Conservation (phyloP, 2,888 invertebrate genomes). For the Agrochola macilenta region DNA sequence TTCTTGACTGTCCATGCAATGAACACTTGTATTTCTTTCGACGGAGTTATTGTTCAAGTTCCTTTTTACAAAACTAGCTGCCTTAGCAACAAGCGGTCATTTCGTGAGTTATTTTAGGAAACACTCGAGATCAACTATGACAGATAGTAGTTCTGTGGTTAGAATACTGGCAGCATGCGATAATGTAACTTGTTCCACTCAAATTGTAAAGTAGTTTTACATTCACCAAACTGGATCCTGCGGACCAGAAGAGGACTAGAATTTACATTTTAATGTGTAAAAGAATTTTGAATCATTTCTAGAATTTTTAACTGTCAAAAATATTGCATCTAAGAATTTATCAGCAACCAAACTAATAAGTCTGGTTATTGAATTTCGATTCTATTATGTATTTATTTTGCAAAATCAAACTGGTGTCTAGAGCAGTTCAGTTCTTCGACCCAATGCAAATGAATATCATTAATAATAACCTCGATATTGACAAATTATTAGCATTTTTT, state of each 20-base stretch:
- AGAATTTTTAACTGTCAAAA: neutral
- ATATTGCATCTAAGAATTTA: neutral
- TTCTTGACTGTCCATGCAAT: neutral
- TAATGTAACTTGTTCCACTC: slow-evolving; percentile 41
- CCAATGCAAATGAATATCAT: neutral
- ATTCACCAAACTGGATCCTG: slow-evolving; percentile 41
- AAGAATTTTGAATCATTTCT: neutral
- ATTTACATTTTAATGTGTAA: slow-evolving; percentile 5
- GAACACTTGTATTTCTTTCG: neutral
- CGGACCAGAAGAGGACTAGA: neutral
- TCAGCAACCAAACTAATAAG: neutral
- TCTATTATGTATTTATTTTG: neutral
- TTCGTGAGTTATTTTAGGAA: slow-evolving; percentile 40
- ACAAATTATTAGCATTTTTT: neutral
- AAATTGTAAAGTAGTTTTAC: slow-evolving; percentile 19
- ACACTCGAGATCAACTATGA: slow-evolving; percentile 45
- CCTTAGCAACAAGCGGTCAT: slow-evolving; percentile 29
- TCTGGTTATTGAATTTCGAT: neutral
- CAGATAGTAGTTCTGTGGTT: slow-evolving; percentile 40
- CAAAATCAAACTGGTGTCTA: neutral
- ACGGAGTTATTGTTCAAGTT: neutral
- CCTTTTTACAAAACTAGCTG: neutral
- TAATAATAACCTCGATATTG: too few species aligned
- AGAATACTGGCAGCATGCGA: slow-evolving; percentile 2
- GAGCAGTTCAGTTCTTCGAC: neutral